These are phyloP conservation scores for Probosciger aterrimus DNA, from an alignment of 2,113 vertebrate genomes.

Conservation along the genomic window DNA sequence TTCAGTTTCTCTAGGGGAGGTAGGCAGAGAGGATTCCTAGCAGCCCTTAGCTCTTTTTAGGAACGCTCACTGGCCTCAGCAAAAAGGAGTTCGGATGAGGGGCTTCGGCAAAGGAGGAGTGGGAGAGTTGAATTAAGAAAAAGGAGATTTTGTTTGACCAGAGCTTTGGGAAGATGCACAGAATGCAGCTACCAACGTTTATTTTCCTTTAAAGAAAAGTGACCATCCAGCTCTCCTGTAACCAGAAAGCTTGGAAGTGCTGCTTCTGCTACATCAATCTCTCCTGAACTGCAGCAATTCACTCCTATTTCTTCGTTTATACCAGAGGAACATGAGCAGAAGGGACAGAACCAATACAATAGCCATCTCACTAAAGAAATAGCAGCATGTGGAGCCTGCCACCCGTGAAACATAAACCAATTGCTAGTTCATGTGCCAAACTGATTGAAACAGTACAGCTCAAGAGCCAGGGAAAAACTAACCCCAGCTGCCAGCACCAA, in stretches of 20 bases:
- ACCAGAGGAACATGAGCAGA: constrained; percentile 3
- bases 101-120: background rate
- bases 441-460: background rate
- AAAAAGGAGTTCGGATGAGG: background rate
- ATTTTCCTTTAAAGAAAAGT: background rate
- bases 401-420: background rate
- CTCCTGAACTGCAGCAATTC: background rate
- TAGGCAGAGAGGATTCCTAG: background rate
- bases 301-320: background rate
- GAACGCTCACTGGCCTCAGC: background rate
- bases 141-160: background rate
- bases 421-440: background rate
- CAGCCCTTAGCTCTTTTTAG: background rate
- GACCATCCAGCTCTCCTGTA: background rate
- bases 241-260: background rate
- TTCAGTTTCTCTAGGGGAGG: background rate
- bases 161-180: background rate
- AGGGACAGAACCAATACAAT: background rate
- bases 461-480: background rate
- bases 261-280: background rate
- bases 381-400: background rate
- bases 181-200: background rate
- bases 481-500: background rate
- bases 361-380: background rate
- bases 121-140: background rate